A percentile compares a stretch with the other conserved stretches of the same genome.
Conservation (phyloP, 1,140 invertebrate species). For the Pteromalus puparum region DNA sequence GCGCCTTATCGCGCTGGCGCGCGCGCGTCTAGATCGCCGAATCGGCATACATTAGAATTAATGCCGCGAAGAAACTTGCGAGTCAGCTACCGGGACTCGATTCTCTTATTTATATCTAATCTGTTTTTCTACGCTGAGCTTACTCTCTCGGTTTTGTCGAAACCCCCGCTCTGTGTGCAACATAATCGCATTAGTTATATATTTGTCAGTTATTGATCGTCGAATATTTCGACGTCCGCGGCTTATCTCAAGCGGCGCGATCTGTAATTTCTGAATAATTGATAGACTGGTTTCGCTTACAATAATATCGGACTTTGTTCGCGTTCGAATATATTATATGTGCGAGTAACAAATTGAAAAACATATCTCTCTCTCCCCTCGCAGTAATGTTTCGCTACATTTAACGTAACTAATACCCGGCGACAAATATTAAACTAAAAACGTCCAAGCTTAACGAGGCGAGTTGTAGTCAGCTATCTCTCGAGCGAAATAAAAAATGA, state of each 20-base stretch:
- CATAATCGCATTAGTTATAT: not conserved
- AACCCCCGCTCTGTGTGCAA: not conserved
- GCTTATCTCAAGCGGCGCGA: not conserved
- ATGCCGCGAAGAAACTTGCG: slow-evolving; percentile 57
- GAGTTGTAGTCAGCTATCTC: not conserved
- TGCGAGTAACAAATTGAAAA: not conserved
- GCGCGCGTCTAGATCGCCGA: not conserved
- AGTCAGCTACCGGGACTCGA: slow-evolving; percentile 46
- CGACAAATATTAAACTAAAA: not conserved
- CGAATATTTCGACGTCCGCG: not conserved
- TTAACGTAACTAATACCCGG: not conserved
- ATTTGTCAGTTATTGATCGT: not conserved
- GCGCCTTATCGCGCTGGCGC: slow-evolving; percentile 18
- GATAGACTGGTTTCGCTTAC: not conserved
- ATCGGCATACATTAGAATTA: slow-evolving; percentile 51
- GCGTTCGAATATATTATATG: too few species aligned
- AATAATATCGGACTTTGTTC: not conserved
- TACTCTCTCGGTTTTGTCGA: too few species aligned
- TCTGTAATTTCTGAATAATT: not conserved
- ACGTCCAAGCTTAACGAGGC: not conserved
- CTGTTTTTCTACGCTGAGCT: not conserved
- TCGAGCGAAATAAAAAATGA: not conserved
- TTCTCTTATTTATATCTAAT: slow-evolving; percentile 29
- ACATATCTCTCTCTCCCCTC: not conserved
- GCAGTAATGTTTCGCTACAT: not conserved